Evolutionary conservation across 1,140 invertebrate species (phyloP).

Genomic region (Sipha flava): DNA sequence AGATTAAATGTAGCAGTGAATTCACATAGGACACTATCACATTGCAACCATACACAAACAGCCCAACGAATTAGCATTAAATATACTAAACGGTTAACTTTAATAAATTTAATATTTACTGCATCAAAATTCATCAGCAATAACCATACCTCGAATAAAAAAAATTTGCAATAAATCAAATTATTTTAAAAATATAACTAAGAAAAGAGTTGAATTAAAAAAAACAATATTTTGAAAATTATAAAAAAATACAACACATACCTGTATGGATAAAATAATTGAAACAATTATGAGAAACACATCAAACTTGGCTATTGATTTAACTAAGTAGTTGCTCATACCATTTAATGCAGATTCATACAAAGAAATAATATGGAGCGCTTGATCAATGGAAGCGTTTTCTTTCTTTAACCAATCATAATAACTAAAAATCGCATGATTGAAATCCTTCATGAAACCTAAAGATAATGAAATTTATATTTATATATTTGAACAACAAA

Average conservation of each 20-base stretch:
- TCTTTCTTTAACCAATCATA: constrained; percentile 4
- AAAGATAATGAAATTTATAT: not conserved
- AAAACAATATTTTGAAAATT: not conserved
- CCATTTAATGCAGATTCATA: not conserved
- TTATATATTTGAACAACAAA: not conserved
- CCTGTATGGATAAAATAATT: constrained; percentile 12
- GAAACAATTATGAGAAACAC: constrained; percentile 4
- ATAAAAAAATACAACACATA: not conserved
- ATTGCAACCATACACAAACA: constrained; percentile 4
- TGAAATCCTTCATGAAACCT: not conserved
- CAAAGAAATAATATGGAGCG: not conserved
- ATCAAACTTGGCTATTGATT: constrained; percentile 22
- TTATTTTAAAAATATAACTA: not conserved
- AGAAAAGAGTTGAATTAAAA: not conserved
- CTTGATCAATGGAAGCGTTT: not conserved
- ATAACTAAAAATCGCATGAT: not conserved
- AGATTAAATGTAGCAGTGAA: not conserved
- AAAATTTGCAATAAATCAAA: no score
- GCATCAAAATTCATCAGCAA: not conserved
- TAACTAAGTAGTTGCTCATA: not conserved
- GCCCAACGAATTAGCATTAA: constrained; percentile 19
- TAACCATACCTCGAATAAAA: not conserved
- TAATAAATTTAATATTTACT: not conserved
- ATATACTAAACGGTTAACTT: not conserved
- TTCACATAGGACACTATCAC: constrained; percentile 16